These are phyloP conservation scores for Dryomyza anilis DNA, from an alignment of 2,888 invertebrate genomes.

Conservation along the genomic window DNA sequence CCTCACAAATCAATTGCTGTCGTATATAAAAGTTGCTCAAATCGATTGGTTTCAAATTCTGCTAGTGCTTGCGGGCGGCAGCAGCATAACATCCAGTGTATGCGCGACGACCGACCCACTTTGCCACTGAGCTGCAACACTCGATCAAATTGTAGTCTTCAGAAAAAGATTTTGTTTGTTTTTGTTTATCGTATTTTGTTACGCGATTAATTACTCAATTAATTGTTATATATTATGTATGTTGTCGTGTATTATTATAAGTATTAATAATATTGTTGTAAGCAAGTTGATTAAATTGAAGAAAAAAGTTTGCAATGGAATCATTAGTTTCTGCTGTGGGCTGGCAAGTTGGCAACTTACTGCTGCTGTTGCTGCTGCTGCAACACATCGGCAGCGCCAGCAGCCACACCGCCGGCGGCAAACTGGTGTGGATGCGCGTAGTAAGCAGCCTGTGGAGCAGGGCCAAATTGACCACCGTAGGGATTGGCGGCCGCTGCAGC, in stretches of 20 bases:
- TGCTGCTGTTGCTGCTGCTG: constrained; percentile 32
- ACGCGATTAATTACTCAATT: constrained; percentile 28
- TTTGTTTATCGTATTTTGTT: constrained; percentile 16
- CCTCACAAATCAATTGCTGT: too few relatives aligned
- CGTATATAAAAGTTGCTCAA: too few relatives aligned
- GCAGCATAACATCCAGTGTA: background rate
- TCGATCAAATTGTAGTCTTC: too few relatives aligned
- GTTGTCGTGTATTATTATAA: constrained; percentile 29
- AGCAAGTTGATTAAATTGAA: constrained; percentile 31
- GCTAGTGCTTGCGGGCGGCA: background rate
- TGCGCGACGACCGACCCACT: background rate
- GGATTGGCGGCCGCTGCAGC: constrained; percentile 57
- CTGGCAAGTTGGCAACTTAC: constrained; percentile 4
- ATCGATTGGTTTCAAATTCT: constrained; percentile 8
- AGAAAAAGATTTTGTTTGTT: constrained; percentile 21
- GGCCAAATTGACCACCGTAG: constrained; percentile 55
- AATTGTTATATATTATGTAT: constrained; percentile 27
- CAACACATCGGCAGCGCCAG: constrained; percentile 34
- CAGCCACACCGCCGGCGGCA: constrained; percentile 42
- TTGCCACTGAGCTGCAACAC: too few relatives aligned
- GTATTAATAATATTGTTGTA: constrained; percentile 30
- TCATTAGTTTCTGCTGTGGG: constrained; percentile 31
- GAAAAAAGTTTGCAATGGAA: constrained; percentile 27
- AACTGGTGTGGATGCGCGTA: constrained; percentile 52
- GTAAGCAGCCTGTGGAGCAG: constrained; percentile 50